Conservation (phyloP, 2,888 invertebrate species). For the Apamea epomidion region DNA sequence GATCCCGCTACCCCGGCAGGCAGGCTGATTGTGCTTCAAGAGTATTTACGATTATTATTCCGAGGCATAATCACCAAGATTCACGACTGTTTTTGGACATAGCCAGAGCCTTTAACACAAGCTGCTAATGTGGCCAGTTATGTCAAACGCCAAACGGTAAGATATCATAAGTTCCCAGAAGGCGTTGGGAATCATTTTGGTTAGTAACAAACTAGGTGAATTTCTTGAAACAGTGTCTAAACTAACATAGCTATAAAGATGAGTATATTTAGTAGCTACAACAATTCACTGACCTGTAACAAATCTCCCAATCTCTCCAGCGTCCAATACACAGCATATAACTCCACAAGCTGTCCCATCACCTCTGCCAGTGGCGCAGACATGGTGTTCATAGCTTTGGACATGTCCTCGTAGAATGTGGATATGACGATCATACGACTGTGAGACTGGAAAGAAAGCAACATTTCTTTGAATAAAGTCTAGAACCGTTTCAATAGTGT, state of each 20-base stretch:
- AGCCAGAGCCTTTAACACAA: not conserved
- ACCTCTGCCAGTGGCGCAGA: constrained; percentile 92
- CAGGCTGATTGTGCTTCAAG: not conserved
- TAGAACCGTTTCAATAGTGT: not conserved
- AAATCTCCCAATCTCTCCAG: constrained; percentile 94
- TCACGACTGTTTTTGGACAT: not conserved
- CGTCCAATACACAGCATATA: constrained; percentile 95
- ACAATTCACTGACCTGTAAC: constrained; percentile 91
- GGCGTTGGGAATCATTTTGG: not conserved
- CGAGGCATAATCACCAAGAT: not conserved
- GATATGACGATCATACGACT: constrained; percentile 95
- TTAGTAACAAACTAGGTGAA: not conserved
- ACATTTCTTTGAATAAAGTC: not conserved
- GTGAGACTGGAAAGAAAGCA: constrained; percentile 91
- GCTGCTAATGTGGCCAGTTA: not conserved
- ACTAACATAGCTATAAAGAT: not conserved
- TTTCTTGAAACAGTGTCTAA: not conserved
- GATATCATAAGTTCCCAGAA: not conserved
- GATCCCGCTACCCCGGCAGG: no score
- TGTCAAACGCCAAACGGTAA: not conserved
- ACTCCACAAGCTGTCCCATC: constrained; percentile 92
- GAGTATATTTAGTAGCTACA: not conserved
- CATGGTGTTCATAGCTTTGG: constrained; percentile 80
- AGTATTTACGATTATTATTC: not conserved
- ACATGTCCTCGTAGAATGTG: constrained; percentile 91